A percentile compares a stretch with the other conserved stretches of the same genome.
phyloP scores from a whole-genome alignment of 2,888 invertebrate species.

The Coelinius sp. region DNA sequence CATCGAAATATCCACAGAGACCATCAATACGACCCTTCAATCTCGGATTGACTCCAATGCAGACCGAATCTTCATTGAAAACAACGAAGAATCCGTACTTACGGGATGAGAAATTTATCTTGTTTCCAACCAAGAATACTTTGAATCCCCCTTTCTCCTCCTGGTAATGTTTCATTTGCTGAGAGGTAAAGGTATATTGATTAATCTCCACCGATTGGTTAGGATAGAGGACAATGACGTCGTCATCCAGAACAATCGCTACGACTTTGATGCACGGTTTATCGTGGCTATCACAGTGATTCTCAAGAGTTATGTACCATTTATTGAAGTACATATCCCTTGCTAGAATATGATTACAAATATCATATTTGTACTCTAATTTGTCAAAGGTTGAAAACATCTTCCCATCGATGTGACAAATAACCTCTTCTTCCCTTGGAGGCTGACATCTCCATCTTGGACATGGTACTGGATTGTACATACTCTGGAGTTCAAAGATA shows the following conservation, averaged over 20 bases:
- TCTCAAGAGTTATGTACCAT: conserved; percentile 80
- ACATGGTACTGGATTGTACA: conserved; percentile 54
- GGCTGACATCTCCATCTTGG: conserved; percentile 78
- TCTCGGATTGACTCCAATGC: conserved; percentile 80
- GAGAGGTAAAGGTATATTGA: conserved; percentile 64
- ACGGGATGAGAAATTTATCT: conserved; percentile 79
- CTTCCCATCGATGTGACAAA: conserved; percentile 82
- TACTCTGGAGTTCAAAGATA: conserved; percentile 69
- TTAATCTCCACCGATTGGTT: conserved; percentile 62
- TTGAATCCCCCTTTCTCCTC: conserved; percentile 75
- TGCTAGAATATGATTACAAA: conserved; percentile 84
- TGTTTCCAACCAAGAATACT: conserved; percentile 79
- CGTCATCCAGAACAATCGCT: conserved; percentile 78
- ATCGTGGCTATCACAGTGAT: conserved; percentile 75
- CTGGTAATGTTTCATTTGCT: conserved; percentile 76
- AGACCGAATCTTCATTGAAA: conserved; percentile 79
- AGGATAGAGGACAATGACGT: conserved; percentile 70
- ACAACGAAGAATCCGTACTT: conserved; percentile 82
- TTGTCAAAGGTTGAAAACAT: conserved; percentile 87
- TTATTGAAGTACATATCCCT: conserved; percentile 78
- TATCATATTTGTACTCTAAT: conserved; percentile 83
- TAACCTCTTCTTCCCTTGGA: conserved; percentile 76
- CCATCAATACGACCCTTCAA: conserved; percentile 80
- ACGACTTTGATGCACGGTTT: conserved; percentile 77
- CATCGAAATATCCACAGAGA: conserved; percentile 85